Base-by-base conservation (phyloP, 2,113 vertebrate genomes). In the Trogon melanurus region DNA sequence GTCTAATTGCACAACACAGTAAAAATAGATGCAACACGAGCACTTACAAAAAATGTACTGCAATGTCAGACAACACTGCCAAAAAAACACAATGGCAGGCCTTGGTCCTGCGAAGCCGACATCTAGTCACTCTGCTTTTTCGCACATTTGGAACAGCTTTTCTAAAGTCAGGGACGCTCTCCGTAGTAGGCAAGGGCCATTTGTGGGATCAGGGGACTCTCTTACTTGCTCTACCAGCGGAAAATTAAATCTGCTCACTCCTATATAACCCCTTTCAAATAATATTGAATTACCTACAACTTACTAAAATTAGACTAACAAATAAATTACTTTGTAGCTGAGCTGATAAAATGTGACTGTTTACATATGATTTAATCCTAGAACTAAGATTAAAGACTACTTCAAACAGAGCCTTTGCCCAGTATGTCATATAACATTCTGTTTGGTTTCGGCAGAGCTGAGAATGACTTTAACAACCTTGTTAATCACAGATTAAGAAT, bases 331-430 rank as follows among this genome's bases (percentile, higher is more conserved):
- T 73, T 53, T 50, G 58, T 67, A 95, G 92, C 76, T 2, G 16
- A 93, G 80, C 92, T 91, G 96, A 96, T 96, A 97, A 94, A 94
- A 92, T 51, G 92, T 85, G 91, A 76, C 91, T 97, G 96, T 93
- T 97, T 95, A 94, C 96, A 93, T 75, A 93, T 32, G 76, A 92
- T 86, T 96, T 91, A 93, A 92, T 89, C 86, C 94, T 54, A 92
- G 76, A 93, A 93, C 91, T 61, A 84, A 95, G 96, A 97, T 96
- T 94, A 96, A 95, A 92, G 78, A n/a, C 89, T 91, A 91, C 83
- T 94, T 96, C 93, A 96, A 96, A 96, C 73, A 93, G 34, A 94
- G 79, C 73, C 76, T 85, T 92, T 96, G 88, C 79, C 83, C 92
- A 85, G 13, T 58, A 48, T 60, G 83, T 92, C 88, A 79, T 26